Conservation (phyloP, 2,113 vertebrate genomes). For the Epinephelus fuscoguttatus region DNA sequence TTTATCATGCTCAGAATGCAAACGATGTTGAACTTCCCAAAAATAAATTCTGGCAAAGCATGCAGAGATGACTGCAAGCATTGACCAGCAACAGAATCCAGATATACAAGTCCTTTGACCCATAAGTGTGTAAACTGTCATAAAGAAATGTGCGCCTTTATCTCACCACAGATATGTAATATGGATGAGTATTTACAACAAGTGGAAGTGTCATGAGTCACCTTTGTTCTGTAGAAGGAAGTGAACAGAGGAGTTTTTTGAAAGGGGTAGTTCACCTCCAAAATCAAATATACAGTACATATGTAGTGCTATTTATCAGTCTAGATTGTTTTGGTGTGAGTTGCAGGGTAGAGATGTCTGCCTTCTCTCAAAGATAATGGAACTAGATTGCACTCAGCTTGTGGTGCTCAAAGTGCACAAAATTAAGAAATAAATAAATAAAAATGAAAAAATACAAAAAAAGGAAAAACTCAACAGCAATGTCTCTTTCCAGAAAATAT, state of each 20-base stretch:
- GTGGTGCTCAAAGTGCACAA: too few relatives aligned
- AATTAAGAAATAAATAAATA: too few relatives aligned
- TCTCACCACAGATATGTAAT: constrained; percentile 28
- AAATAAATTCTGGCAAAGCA: constrained; percentile 54
- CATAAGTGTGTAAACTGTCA: constrained; percentile 17
- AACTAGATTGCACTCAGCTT: too few relatives aligned
- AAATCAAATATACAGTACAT: too few relatives aligned
- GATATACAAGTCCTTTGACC: constrained; percentile 22
- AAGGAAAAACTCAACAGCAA: too few relatives aligned
- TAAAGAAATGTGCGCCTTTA: constrained; percentile 41
- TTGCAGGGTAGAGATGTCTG: too few relatives aligned
- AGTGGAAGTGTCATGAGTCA: constrained; percentile 13
- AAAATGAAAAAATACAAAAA: too few relatives aligned
- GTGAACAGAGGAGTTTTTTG: constrained; percentile 1
- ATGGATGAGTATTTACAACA: constrained; percentile 52
- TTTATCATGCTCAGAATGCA: constrained; percentile 68
- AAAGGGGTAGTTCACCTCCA: too few relatives aligned
- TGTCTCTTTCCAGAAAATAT: too few relatives aligned
- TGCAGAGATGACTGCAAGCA: constrained; percentile 54
- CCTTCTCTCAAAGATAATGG: too few relatives aligned
- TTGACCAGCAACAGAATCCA: constrained; percentile 22
- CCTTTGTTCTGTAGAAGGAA: background rate
- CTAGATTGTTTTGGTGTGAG: too few relatives aligned
- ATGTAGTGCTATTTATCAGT: too few relatives aligned
- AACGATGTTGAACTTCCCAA: constrained; percentile 48